Percentiles rank a stretch among this genome's conserved stretches.
Conservation (phyloP, 2,888 invertebrate genomes). For the Therioaphis trifolii region DNA sequence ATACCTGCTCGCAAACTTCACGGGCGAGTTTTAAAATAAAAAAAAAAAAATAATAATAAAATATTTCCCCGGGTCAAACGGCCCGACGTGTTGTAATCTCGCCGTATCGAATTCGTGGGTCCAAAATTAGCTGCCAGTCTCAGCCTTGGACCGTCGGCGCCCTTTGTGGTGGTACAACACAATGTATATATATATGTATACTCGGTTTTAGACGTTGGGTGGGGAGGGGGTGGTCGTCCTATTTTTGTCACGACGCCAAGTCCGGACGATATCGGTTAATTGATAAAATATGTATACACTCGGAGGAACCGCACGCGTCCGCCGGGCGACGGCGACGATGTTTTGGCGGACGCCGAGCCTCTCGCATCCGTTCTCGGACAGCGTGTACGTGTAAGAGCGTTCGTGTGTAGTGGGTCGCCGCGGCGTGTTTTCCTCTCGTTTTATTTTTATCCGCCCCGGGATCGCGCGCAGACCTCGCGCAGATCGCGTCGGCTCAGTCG, state of each 20-base stretch:
- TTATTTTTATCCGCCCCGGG: no score
- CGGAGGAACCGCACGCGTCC: background rate
- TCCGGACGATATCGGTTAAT: constrained; percentile 34
- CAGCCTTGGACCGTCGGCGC: background rate
- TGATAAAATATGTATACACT: background rate
- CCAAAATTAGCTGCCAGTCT: constrained; percentile 48
- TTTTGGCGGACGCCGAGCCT: background rate
- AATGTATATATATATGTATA: no score
- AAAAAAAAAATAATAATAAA: background rate
- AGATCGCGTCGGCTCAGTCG: no score
- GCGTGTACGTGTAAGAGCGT: no score
- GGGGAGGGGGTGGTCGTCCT: background rate
- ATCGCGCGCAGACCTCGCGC: no score
- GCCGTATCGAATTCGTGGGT: background rate
- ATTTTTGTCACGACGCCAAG: constrained; percentile 35
- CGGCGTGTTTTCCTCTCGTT: no score
- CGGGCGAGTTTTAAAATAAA: no score
- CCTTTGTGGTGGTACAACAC: background rate
- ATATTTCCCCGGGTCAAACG: background rate
- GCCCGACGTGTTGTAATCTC: background rate
- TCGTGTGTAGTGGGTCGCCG: no score
- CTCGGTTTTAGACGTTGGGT: no score
- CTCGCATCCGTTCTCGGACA: no score
- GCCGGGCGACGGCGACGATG: no score
- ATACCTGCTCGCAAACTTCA: no score